A percentile compares a stretch with the other conserved stretches of the same genome.
These are phyloP conservation scores for Laterallus jamaicensis DNA, from an alignment of 2,113 vertebrate genomes.

Conservation along the genomic window DNA sequence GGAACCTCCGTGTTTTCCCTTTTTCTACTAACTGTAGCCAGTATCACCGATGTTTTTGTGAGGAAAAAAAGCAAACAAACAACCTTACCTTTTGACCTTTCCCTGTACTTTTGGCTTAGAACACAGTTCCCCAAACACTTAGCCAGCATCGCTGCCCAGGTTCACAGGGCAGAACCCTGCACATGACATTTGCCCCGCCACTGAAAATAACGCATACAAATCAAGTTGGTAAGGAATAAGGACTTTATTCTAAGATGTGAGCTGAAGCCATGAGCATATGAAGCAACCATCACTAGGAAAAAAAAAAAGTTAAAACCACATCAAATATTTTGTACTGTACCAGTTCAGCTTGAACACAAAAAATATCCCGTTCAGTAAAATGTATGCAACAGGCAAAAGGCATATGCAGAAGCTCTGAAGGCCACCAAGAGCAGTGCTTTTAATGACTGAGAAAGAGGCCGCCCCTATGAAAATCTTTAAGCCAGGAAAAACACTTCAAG, in stretches of 20 bases:
- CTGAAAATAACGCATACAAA: conserved; percentile 25
- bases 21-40: background rate
- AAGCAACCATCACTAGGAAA: conserved; percentile 31
- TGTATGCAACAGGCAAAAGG: background rate
- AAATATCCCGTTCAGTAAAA: background rate
- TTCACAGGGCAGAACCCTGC: background rate
- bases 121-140: conserved; percentile 17
- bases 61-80: background rate
- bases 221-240: background rate
- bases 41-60: background rate
- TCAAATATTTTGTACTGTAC: background rate
- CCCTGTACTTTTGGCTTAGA: conserved; percentile 16
- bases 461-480: background rate
- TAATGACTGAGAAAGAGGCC: background rate
- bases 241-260: conserved; percentile 53
- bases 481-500: conserved; percentile 13
- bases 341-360: background rate
- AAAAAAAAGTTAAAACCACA: conserved; percentile 25
- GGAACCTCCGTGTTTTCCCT: background rate
- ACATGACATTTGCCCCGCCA: rapidly evolving
- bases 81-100: conserved; percentile 24
- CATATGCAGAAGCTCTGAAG: background rate
- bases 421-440: background rate
- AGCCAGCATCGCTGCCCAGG: background rate
- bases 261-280: conserved; percentile 49